Percentiles rank a stretch among this genome's conserved stretches.
Evolutionary conservation across 2,113 vertebrate genomes (phyloP).

Genomic region (Campylomormyrus numenius): DNA sequence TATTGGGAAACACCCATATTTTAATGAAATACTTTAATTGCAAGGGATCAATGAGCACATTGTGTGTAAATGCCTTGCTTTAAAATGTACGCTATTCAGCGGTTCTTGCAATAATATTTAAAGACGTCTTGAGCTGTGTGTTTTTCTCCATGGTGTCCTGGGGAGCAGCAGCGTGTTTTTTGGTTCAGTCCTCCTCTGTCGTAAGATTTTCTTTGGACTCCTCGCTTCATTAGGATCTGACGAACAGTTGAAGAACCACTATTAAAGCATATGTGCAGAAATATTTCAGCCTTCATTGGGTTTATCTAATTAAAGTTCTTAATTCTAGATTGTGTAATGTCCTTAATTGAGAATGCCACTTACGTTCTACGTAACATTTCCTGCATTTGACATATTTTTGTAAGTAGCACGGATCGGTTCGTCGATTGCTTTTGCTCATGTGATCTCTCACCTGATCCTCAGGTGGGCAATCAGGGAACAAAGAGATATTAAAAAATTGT

Average conservation of each 20-base stretch:
- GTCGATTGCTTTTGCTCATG: background rate
- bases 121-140: constrained; percentile 16
- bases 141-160: constrained; percentile 23
- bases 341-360: background rate
- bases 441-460: background rate
- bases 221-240: background rate
- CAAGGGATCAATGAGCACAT: constrained; percentile 52
- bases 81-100: constrained; percentile 32
- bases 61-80: constrained; percentile 44
- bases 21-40: constrained; percentile 50
- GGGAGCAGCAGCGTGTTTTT: background rate
- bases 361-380: background rate
- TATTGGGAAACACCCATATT: background rate
- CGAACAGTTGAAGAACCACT: background rate
- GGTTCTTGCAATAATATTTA: constrained; percentile 31
- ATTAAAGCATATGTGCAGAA: background rate
- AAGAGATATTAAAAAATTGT: background rate
- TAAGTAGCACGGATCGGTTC: background rate
- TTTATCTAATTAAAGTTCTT: background rate
- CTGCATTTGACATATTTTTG: background rate
- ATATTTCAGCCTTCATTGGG: background rate
- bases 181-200: constrained; percentile 10
- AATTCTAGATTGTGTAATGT: background rate
- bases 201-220: background rate
- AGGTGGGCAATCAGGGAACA: background rate